Conservation (phyloP, 2,888 invertebrate species). For the Diaphora mendica region DNA sequence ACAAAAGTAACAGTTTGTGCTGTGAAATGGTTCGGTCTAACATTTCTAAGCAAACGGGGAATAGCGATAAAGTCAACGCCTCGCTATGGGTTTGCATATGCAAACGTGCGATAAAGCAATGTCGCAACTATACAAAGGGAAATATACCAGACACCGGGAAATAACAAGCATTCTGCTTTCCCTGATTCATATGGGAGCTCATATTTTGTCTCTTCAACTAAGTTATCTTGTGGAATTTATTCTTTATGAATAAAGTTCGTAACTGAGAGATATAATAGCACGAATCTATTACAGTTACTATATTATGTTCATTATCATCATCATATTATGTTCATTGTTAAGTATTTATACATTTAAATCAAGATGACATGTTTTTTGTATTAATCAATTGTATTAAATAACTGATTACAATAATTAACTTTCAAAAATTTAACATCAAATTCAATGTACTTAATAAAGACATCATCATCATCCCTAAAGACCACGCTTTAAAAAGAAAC, state of each 20-base stretch:
- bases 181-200: conserved; percentile 53
- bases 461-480: too few relatives aligned
- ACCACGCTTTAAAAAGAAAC: too few relatives aligned
- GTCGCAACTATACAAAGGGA: conserved; percentile 60
- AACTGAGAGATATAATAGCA: neutral
- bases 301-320: neutral
- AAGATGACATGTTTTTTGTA: too few relatives aligned
- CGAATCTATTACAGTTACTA: neutral
- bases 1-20: conserved; percentile 50
- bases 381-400: too few relatives aligned
- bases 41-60: conserved; percentile 61
- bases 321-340: neutral
- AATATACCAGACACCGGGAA: conserved; percentile 59
- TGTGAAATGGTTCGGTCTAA: conserved; percentile 52
- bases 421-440: too few relatives aligned
- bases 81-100: conserved; percentile 61
- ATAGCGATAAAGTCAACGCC: conserved; percentile 64
- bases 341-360: neutral
- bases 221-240: conserved; percentile 33
- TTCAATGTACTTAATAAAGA: too few relatives aligned
- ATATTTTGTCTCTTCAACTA: conserved; percentile 48
- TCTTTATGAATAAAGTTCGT: conserved; percentile 20
- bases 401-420: too few relatives aligned
- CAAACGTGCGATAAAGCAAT: conserved; percentile 66
- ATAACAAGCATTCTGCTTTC: conserved; percentile 51